Base-by-base conservation (phyloP, 2,888 invertebrate species). In the Gonocerus acuteangulatus region DNA sequence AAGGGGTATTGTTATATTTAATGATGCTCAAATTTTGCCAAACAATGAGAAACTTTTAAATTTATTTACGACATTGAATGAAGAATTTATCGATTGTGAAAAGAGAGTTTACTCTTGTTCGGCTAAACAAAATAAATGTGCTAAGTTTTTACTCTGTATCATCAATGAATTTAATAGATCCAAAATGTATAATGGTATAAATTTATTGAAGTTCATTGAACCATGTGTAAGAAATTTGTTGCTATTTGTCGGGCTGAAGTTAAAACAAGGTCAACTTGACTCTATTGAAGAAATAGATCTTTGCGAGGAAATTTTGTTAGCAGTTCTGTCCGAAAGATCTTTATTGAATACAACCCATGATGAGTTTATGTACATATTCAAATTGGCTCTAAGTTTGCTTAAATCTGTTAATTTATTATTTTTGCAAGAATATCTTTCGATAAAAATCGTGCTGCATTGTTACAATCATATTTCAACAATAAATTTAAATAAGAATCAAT, bases 101-200 rank as follows among this genome's bases (percentile, higher is more conserved):
- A 56, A 54, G 39, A 49, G 63, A 34, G n/a, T 49, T 16, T 63
- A 63, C 32, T 54, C 63, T 2, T 63, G 56, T 44, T 15, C 15
- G 18, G 48, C 39, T 32, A 27, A 23, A 23, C 63, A 60, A 44
- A 56, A 63, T 48, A 42, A 48, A 23, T 48, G 63, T 22, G 32
- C 60, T 32, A 42, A 54, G 34, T 54, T 54, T 42, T 15, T 32
- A 32, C 15, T 34, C 11, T 34, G 9, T 22, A 16, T 52, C n/a
- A 39, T 47, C 27, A 22, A 49, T 52, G 39, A 52, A 44, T 36
- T 11, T 39, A 39, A 34, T 19, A 11, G 1, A 7, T 21, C n/a
- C 6, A 3, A 23, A 48, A 39, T 39, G 16, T n/a, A n/a, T n/a
- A n/a, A n/a, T n/a, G n/a, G n/a, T n/a, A n/a, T n/a, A n/a, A 39